These are phyloP conservation scores for Saxidomus purpurata DNA, from an alignment of 1,140 invertebrate species.

Conservation along the genomic window DNA sequence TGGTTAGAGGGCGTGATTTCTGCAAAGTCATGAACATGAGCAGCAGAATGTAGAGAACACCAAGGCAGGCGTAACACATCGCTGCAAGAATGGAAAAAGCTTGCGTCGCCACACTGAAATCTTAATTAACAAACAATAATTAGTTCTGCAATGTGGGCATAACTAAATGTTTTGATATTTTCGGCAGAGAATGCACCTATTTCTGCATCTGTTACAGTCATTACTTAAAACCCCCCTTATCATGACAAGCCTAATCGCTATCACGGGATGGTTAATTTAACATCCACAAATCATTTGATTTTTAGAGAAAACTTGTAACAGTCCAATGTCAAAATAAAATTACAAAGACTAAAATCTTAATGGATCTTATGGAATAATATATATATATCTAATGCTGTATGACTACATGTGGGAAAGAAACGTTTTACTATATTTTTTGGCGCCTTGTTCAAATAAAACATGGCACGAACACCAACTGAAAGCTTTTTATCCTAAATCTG, in stretches of 20 bases:
- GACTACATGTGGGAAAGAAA: no score
- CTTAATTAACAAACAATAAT: conserved; percentile 58
- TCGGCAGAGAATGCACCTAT: neutral
- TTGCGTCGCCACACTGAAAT: conserved; percentile 74
- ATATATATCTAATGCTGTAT: no score
- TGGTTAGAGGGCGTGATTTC: conserved; percentile 66
- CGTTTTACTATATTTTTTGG: no score
- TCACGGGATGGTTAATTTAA: neutral
- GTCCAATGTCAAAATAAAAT: neutral
- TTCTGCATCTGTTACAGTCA: neutral
- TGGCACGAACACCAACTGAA: no score
- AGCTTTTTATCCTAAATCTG: no score
- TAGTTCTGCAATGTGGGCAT: neutral
- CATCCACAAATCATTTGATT: neutral
- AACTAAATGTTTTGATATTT: neutral
- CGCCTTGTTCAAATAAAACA: no score
- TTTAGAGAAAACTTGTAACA: neutral
- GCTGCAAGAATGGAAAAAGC: conserved; percentile 74
- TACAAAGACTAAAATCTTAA: neutral
- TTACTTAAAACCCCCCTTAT: neutral
- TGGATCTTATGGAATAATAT: no score
- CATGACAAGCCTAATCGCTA: neutral
- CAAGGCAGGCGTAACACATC: conserved; percentile 69
- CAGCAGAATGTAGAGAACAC: conserved; percentile 71
- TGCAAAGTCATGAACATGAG: conserved; percentile 63